These are phyloP conservation scores for Gymnocypris eckloni DNA, from an alignment of 2,797 vertebrate genomes.

Conservation along the genomic window DNA sequence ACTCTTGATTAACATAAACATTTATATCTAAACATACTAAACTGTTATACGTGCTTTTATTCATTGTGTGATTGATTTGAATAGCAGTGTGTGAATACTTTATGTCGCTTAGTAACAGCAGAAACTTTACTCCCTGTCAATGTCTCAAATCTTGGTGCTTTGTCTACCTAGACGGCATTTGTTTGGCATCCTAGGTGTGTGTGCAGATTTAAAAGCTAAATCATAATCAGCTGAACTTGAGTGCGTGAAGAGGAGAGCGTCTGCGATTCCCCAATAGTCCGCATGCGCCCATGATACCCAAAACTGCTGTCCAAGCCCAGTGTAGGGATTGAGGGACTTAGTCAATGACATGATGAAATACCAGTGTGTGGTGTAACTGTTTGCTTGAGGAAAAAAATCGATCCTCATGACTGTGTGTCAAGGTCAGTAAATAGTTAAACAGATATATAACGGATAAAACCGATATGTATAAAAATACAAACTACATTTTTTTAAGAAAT, in stretches of 20 bases:
- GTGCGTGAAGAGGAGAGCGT: background rate
- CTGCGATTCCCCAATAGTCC: too few species aligned
- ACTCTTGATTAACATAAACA: background rate
- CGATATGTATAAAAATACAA: too few species aligned
- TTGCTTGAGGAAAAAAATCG: background rate
- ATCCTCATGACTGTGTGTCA: background rate
- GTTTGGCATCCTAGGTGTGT: background rate
- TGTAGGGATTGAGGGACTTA: background rate
- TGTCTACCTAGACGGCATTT: background rate
- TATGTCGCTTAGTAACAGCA: constrained; percentile 42
- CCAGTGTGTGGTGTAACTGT: background rate
- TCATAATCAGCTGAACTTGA: background rate
- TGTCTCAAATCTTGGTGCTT: background rate
- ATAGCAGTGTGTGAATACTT: constrained; percentile 7
- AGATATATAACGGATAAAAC: too few species aligned
- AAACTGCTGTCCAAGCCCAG: background rate
- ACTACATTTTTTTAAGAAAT: background rate
- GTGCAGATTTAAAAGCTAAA: constrained; percentile 5
- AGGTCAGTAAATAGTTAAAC: background rate
- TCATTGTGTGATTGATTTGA: background rate
- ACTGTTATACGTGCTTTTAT: background rate
- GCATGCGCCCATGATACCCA: background rate
- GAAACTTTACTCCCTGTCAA: constrained; percentile 41
- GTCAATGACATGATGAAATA: background rate
- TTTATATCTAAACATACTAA: background rate